Evolutionary conservation across 2,113 vertebrate species (phyloP).

Genomic region (Odobenus rosmarus): DNA sequence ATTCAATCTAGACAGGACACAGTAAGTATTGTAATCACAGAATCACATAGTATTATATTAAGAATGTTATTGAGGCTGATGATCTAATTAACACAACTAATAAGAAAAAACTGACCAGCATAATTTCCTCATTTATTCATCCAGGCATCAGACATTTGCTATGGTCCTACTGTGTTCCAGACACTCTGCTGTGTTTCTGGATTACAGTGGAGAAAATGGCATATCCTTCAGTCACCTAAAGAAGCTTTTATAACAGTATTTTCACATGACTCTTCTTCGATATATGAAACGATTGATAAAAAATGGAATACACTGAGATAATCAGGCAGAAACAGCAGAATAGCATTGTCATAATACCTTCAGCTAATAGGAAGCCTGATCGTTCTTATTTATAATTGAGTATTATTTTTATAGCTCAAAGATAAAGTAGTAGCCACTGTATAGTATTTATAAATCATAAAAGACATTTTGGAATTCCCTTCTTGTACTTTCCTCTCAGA

Average conservation of each 20-base stretch:
- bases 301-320: background rate
- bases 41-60: background rate
- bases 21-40: background rate
- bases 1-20: background rate
- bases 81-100: background rate
- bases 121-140: background rate
- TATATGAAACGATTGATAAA: background rate
- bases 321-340: background rate
- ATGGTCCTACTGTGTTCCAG: background rate
- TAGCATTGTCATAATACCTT: background rate
- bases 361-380: background rate
- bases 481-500: background rate
- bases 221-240: background rate
- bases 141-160: rapidly evolving
- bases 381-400: background rate
- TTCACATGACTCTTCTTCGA: background rate
- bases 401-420: background rate
- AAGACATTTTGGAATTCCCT: background rate
- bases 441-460: background rate
- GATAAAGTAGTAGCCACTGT: background rate
- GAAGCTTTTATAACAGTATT: background rate
- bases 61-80: background rate
- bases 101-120: background rate
- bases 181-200: no score
- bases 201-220: background rate